Base-by-base conservation (phyloP, 2,113 vertebrate species). In the Prunella himalayana region DNA sequence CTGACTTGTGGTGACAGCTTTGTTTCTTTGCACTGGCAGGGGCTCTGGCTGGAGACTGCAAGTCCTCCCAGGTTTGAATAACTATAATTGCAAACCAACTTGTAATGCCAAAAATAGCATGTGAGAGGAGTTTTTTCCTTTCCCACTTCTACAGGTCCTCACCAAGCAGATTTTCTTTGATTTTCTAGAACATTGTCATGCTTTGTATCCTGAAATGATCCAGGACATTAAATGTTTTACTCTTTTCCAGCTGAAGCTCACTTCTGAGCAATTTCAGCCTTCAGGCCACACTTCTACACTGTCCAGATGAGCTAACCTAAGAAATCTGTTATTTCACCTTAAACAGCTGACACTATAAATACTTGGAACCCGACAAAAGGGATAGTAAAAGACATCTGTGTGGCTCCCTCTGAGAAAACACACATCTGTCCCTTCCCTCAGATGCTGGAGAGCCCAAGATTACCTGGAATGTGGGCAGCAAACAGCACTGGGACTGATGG, bases 21-120 rank as follows among this genome's bases (percentile, higher is more conserved):
- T 72, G 90, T 59, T 92, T 91, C 90, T 85, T 16, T 88, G 90
- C 71, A 5, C 84, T 88, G 75, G 81, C 77, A 90, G 87, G 93
- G 35, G 42, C 47, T 94, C 65, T 94, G 84, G 53, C 81, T 91
- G 86, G 50, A 69, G 50, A 18, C 64, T 85, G 78, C 28, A 35
- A 33, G 47, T 79, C 27, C 59, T 91, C 50, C 49, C 54, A 86
- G 79, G 53, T 63, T 77, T 22, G 45, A 78, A 21, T 70, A 65
- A 49, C 70, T 92, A 1, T 53, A 91, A 94, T 64, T 82, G 82
- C 79, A 91, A 94, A 79, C 63, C 54, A 66, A 28, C 30, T 30
- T 37, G 9, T 49, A 37, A 31, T 60, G 64, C 82, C 64, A 86
- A 30, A 82, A 96, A 60, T 30, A 90, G 59, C 59, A 31, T 10